Conservation (phyloP, 2,797 vertebrate genomes). For the Zalophus californianus region DNA sequence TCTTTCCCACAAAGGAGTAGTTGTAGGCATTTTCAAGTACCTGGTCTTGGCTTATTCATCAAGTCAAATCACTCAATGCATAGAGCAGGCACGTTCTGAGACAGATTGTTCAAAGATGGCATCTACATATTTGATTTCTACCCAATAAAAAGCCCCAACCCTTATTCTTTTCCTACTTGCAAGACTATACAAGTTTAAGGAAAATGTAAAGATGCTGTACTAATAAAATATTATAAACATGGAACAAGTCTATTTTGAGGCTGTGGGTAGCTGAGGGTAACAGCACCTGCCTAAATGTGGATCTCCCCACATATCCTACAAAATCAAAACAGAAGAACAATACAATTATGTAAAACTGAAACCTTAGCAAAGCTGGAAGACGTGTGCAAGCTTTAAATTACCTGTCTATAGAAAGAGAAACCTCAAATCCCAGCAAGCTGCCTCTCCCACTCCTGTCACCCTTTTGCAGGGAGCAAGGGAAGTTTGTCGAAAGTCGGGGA, state of each 20-base stretch:
- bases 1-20: constrained; percentile 4
- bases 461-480: neutral
- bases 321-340: constrained; percentile 49
- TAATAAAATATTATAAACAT: neutral
- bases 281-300: neutral
- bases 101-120: neutral
- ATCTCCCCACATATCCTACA: neutral
- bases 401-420: constrained; percentile 5
- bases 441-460: neutral
- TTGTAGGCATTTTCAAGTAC: constrained; percentile 39
- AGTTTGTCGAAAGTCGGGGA: neutral
- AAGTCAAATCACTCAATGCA: neutral
- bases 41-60: neutral
- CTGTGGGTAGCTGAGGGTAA: neutral
- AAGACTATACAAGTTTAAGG: neutral
- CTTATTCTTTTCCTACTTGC: neutral
- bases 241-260: constrained; percentile 16
- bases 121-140: neutral
- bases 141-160: neutral
- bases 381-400: neutral
- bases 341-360: neutral
- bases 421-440: neutral
- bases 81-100: neutral
- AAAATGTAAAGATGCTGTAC: constrained; percentile 12
- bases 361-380: neutral